These are phyloP conservation scores for Atethmia centrago DNA, from an alignment of 2,888 invertebrate species.

Conservation along the genomic window DNA sequence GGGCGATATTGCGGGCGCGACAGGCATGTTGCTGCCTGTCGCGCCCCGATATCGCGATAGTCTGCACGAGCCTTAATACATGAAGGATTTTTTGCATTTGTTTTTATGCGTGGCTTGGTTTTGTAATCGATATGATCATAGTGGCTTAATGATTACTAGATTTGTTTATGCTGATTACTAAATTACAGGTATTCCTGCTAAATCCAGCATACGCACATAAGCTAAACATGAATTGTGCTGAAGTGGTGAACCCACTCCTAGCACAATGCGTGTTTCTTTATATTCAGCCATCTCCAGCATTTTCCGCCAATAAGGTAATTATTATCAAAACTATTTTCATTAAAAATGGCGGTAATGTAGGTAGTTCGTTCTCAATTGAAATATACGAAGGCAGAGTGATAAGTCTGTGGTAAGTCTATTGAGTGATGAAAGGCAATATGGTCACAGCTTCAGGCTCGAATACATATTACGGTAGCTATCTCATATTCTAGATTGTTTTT, in stretches of 20 bases:
- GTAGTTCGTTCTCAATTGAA: background rate
- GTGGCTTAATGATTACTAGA: background rate
- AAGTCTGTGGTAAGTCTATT: background rate
- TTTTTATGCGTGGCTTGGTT: background rate
- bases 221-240: background rate
- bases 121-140: background rate
- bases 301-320: background rate
- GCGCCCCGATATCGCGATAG: no score
- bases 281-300: no score
- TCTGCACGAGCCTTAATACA: no score
- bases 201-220: background rate
- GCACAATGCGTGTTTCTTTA: no score
- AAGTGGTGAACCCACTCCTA: no score
- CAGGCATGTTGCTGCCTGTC: no score
- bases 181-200: background rate
- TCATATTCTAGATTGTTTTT: constrained; percentile 5
- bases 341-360: background rate
- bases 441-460: background rate
- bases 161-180: background rate
- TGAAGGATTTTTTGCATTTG: background rate
- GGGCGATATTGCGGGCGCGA: no score
- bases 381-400: background rate
- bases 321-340: background rate
- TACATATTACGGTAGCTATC: background rate
- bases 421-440: no score